Base-by-base conservation (phyloP, 2,113 vertebrate species). In the Hippolais icterina region DNA sequence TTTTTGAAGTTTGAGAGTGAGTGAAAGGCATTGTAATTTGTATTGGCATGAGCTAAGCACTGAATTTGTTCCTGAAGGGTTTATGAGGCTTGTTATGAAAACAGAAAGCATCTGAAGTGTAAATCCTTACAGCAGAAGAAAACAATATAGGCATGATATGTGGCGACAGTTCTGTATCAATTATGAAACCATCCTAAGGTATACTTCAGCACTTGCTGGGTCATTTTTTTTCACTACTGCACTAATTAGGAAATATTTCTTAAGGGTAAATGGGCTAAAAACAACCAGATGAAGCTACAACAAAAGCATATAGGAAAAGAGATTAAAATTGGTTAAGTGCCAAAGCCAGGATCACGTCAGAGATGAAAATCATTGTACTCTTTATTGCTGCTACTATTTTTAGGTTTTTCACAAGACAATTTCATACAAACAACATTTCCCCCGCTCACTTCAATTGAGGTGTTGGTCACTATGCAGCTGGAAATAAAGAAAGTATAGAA, bases 231-330 rank as follows among this genome's bases (percentile, higher is more conserved):
- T 71, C 63, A 61, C 42, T 69, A 24, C 16, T 63, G 24, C 9
- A 8, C 39, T 81, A 93, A 93, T 93, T 90, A 92, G 60, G 49
- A 93, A 81, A 81, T 91, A 94, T 81, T 92, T 95, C 86, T 63
- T 69, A 16, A 86, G 22, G 37, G 41, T 33, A 42, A 70, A 81
- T 22, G 76, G 37, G 20, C 31, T 91, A 83, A 93, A 93, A 74
- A 35, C 7, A 77, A 28, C 22, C n/a, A 74, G 59, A 83, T 61
- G 23, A 94, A 89, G 15, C 9, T 77, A 46, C 54, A 77, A 35
- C 41, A 74, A 15, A 74, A 91, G 5, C 10, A 57, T 77, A 87
- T 29, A 84, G 57, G 46, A 87, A 91, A 94, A 94, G 50, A 74
- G 25, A 92, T 77, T 89, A 87, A 96, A 65, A 89, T 33, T 46